Conservation (phyloP, 2,888 invertebrate species). For the Glaucopsyche alexis region DNA sequence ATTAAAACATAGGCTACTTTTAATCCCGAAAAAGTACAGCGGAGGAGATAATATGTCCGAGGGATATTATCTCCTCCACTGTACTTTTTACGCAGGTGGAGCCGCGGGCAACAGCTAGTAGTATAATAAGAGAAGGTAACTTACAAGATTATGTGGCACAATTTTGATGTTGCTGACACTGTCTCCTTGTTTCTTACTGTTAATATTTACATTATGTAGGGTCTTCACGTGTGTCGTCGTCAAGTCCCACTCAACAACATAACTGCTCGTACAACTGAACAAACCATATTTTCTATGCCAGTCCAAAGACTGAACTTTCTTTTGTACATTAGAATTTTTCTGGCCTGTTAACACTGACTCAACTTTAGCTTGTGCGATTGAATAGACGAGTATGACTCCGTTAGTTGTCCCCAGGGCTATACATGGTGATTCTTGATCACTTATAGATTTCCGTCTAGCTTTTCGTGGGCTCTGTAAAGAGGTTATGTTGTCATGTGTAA, state of each 20-base stretch:
- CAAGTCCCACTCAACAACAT: slow-evolving; percentile 80
- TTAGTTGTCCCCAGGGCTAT: slow-evolving; percentile 87
- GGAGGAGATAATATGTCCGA: too few relatives aligned
- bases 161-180: slow-evolving; percentile 81
- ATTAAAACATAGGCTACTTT: too few relatives aligned
- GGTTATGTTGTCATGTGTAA: slow-evolving; percentile 46
- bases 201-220: slow-evolving; percentile 77
- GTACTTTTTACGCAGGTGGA: too few relatives aligned
- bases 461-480: slow-evolving; percentile 45
- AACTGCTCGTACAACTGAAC: slow-evolving; percentile 76
- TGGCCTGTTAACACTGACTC: slow-evolving; percentile 79
- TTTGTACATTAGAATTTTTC: slow-evolving; percentile 58
- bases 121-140: slow-evolving; percentile 35
- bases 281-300: slow-evolving; percentile 78
- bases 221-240: slow-evolving; percentile 65
- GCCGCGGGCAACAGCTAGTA: background rate
- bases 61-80: too few relatives aligned
- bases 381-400: slow-evolving; percentile 87
- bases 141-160: slow-evolving; percentile 75
- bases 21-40: too few relatives aligned
- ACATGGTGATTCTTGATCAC: slow-evolving; percentile 63
- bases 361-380: slow-evolving; percentile 82
- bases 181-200: slow-evolving; percentile 81
- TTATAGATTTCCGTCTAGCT: slow-evolving; percentile 52
- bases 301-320: slow-evolving; percentile 70